phyloP scores from a whole-genome alignment of 2,797 vertebrate species.

The Molossus alvarezi region DNA sequence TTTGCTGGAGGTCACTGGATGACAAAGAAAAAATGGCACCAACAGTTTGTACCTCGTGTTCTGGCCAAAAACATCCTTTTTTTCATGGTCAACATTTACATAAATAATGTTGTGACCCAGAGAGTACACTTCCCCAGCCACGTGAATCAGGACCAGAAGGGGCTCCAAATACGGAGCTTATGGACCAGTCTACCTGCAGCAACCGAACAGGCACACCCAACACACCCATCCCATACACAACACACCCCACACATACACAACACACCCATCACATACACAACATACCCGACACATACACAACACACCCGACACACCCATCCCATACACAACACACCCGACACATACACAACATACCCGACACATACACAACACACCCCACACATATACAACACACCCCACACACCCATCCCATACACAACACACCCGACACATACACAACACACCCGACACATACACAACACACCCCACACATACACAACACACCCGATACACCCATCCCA shows the following conservation, averaged over 20 bases:
- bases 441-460: no score
- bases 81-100: background rate
- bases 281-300: background rate
- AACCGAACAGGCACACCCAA: background rate
- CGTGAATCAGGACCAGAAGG: background rate
- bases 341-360: background rate
- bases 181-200: background rate
- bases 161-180: background rate
- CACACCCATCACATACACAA: background rate
- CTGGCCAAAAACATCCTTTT: background rate
- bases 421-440: no score
- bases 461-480: no score
- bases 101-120: background rate
- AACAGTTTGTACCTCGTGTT: background rate
- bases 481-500: background rate
- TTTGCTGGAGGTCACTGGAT: slow-evolving; percentile 43
- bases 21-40: background rate
- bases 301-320: background rate
- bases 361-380: background rate
- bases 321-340: no score
- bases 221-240: background rate
- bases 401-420: no score
- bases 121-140: no score
- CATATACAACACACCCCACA: no score
- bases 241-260: background rate